Conservation (phyloP, 2,888 invertebrate species). For the Caenorhabditis sp. region DNA sequence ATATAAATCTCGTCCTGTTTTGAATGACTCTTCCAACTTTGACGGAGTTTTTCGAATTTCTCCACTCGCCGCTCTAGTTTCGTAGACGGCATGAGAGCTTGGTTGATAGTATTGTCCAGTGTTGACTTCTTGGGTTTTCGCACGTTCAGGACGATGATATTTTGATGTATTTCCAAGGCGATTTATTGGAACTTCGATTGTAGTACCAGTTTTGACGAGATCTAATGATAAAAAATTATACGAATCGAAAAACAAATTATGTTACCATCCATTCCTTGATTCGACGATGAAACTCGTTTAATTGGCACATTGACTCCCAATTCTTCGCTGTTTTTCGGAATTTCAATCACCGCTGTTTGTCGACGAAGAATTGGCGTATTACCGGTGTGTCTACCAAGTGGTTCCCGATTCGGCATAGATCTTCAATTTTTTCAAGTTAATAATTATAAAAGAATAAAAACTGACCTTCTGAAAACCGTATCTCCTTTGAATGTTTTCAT, state of each 20-base stretch:
- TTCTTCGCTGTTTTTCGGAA: background rate
- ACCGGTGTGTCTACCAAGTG: conserved; percentile 2
- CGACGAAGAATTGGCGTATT: conserved; percentile 5
- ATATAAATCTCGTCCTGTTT: conserved; percentile 14
- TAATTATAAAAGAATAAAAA: background rate
- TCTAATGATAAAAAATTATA: too few species aligned
- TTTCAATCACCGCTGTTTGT: conserved; percentile 3
- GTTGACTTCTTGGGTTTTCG: conserved; percentile 28
- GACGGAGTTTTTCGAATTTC: conserved; percentile 6
- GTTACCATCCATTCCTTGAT: too few species aligned
- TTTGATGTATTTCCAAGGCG: background rate
- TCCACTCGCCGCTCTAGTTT: conserved; percentile 19
- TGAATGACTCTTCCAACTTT: conserved; percentile 13
- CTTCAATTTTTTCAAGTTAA: background rate
- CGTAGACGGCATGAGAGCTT: conserved; percentile 3
- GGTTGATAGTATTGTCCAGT: background rate
- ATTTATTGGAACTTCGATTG: background rate
- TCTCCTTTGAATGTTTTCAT: background rate
- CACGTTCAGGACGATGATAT: conserved; percentile 6
- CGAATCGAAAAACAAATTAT: background rate
- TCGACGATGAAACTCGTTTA: background rate
- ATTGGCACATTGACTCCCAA: background rate
- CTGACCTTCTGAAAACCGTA: background rate
- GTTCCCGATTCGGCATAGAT: conserved; percentile 3
- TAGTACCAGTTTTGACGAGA: too few species aligned